These are phyloP conservation scores for Meghimatium bilineatum DNA, from an alignment of 2,888 invertebrate species.

Conservation along the genomic window DNA sequence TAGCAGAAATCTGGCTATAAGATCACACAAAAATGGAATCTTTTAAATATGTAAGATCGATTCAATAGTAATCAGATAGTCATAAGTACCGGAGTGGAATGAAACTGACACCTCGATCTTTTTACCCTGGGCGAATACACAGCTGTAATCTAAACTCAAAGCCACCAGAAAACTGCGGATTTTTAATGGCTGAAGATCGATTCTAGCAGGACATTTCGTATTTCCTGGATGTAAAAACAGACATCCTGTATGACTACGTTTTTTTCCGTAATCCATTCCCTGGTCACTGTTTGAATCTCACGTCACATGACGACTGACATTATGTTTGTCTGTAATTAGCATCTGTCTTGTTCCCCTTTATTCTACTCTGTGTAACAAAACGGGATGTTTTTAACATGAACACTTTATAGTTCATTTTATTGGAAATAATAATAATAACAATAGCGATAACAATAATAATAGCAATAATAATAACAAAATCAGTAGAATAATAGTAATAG, in stretches of 20 bases:
- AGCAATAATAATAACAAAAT: too few species aligned
- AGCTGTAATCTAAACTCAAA: slow-evolving; percentile 21
- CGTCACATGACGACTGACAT: background rate
- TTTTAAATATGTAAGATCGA: too few species aligned
- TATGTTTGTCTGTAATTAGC: background rate
- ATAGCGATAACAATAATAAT: too few species aligned
- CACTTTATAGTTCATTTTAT: too few species aligned
- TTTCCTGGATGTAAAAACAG: slow-evolving; percentile 18
- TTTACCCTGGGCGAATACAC: slow-evolving; percentile 7
- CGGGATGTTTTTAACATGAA: too few species aligned
- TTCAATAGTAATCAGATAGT: background rate
- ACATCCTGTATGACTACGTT: background rate
- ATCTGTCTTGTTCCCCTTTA: background rate
- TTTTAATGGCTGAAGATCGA: slow-evolving; percentile 21
- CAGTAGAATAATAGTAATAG: too few species aligned
- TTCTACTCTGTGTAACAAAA: too few species aligned
- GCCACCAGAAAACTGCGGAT: slow-evolving; percentile 10
- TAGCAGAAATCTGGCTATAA: too few species aligned
- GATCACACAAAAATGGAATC: too few species aligned
- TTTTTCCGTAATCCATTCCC: background rate
- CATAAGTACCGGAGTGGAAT: slow-evolving; percentile 2
- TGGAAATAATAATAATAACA: too few species aligned
- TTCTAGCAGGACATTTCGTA: slow-evolving; percentile 19
- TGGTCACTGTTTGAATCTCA: background rate
- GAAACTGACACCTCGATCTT: background rate